Conservation (phyloP, 2,797 vertebrate genomes). For the Pteronotus mesoamericanus region DNA sequence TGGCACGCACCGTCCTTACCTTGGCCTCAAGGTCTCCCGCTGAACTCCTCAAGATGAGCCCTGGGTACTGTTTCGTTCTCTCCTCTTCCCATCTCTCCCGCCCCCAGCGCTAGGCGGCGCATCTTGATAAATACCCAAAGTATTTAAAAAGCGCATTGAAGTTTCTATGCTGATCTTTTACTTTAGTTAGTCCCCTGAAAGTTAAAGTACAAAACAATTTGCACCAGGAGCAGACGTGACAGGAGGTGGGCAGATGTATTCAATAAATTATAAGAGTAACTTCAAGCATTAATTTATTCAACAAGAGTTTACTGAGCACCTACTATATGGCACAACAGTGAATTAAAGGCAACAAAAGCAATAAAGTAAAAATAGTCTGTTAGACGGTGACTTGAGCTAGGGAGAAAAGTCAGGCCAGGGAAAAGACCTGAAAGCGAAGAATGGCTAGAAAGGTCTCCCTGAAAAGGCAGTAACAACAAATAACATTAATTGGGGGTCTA, state of each 20-base stretch:
- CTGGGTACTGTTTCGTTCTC: not conserved
- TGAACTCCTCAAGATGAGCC: not conserved
- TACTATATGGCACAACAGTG: not conserved
- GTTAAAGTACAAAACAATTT: not conserved
- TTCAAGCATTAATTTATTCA: not conserved
- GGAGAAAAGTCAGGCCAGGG: not conserved
- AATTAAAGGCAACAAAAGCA: not conserved
- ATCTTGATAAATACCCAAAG: not conserved
- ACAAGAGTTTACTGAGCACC: not conserved
- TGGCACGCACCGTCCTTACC: not conserved
- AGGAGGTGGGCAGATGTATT: not conserved
- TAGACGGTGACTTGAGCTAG: not conserved
- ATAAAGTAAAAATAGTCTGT: not conserved
- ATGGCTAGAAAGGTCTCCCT: not conserved
- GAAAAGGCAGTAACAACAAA: not conserved
- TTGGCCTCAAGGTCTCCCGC: not conserved
- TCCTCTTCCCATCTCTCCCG: not conserved
- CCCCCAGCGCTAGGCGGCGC: not conserved
- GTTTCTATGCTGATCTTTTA: not conserved
- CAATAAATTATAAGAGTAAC: not conserved
- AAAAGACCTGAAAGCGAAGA: not conserved
- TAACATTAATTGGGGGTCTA: not conserved
- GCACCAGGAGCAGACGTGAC: not conserved
- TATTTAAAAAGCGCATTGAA: not conserved
- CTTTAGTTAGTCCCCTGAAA: not conserved